Base-by-base conservation (phyloP, 2,113 vertebrate species). In the Takifugu flavidus region DNA sequence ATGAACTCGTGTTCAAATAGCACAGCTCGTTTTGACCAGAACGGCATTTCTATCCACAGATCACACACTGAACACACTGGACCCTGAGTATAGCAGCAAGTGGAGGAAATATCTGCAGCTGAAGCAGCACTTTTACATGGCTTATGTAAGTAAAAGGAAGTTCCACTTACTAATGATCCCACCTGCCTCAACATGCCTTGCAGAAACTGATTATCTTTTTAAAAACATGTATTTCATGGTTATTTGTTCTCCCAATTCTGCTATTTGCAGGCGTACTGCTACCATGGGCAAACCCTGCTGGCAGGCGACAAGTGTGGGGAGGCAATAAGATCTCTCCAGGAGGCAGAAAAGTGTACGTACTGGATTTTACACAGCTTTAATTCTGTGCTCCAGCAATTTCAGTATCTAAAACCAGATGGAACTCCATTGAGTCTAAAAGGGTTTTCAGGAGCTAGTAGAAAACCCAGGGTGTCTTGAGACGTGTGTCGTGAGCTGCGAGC, bases 61-160 rank as follows among this genome's bases (percentile, higher is more conserved):
- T 87, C 93, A 98, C 89, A 92, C 91, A 12, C 89, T 99, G 74
- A 94, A 95, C 88, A 97, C 93, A 74, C 85, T 98, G 92, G 96
- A 98, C 66, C 94, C 95, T 46, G 74, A 91, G 50, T 98, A 91
- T 82, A 93, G 93, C 76, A 90, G 89, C 67, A 99, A 99, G 86
- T 99, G 96, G 96, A 96, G 94, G 86, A 99, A 97, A 74, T 99
- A 99, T 49, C 87, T 97, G 51, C 95, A 96, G 79, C 89, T 99
- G 84, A 99, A 99, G 86, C 94, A 88, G 84, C 92, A 90, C 82
- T 99, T 99, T 85, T 99, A 98, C 88, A 95, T 95, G 88, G 95
- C 97, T 64, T 98, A 98, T 5, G 97, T 99, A 82, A 95, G 96
- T 92, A 71, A 27, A 52, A 3, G 25, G 4, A 13, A 5, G 10